Conservation (phyloP, 1,140 invertebrate species). For the Marisa cornuarietis region DNA sequence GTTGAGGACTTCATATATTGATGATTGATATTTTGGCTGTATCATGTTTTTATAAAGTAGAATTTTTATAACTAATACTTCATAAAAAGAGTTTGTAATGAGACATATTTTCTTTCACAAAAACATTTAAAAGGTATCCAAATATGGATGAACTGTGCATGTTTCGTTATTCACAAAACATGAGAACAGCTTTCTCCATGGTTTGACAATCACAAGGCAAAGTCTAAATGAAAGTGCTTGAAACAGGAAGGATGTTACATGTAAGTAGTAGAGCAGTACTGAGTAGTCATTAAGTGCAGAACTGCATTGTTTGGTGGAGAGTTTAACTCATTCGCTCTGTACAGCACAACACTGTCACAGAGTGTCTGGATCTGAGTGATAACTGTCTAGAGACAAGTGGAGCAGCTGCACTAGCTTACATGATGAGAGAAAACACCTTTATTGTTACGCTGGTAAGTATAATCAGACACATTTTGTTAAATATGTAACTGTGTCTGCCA, state of each 20-base stretch:
- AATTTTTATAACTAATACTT: not conserved
- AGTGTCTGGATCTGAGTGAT: conserved; percentile 51
- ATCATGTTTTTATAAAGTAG: no score
- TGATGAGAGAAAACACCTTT: conserved; percentile 56
- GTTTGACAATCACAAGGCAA: not conserved
- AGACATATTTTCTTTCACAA: not conserved
- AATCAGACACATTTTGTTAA: no score
- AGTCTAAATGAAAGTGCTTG: not conserved
- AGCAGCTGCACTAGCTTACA: conserved; percentile 42
- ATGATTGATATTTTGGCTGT: not conserved
- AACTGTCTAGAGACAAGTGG: conserved; percentile 51
- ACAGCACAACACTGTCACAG: conserved; percentile 56
- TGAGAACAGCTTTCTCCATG: not conserved
- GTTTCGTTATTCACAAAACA: not conserved
- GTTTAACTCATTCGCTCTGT: conserved; percentile 20
- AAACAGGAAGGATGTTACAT: no score
- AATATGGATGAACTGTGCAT: not conserved
- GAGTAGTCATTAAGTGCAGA: not conserved
- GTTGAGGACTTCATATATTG: not conserved
- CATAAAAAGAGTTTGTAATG: not conserved
- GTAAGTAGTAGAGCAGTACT: no score
- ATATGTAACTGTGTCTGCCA: no score
- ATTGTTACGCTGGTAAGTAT: conserved; percentile 48
- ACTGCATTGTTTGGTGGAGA: not conserved
- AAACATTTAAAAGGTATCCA: not conserved